Conservation (phyloP, 2,797 vertebrate species). For the Alectoris magna region DNA sequence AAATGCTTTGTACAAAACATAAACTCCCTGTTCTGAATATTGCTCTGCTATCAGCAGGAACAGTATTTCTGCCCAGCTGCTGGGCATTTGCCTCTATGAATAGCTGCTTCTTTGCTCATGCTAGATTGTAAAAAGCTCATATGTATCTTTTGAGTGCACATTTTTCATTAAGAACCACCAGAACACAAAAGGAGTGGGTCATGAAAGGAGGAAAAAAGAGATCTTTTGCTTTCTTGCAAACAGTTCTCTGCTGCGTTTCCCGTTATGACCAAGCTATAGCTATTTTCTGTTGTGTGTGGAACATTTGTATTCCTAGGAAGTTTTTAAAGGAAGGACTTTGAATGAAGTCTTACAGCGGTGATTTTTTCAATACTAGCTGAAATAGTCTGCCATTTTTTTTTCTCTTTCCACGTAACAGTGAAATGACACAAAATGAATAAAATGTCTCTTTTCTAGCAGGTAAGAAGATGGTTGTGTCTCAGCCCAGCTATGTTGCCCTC, state of each 20-base stretch:
- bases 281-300: slow-evolving; percentile 32
- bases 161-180: slow-evolving; percentile 53
- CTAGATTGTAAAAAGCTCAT: slow-evolving; percentile 30
- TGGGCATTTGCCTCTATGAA: slow-evolving; percentile 57
- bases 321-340: slow-evolving; percentile 29
- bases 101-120: slow-evolving; percentile 44
- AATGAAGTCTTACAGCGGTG: not conserved
- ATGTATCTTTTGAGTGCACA: slow-evolving; percentile 17
- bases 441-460: not conserved
- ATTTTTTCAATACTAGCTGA: slow-evolving; percentile 8
- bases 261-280: slow-evolving; percentile 15
- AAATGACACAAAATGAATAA: not conserved
- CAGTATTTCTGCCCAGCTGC: slow-evolving; percentile 42
- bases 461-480: not conserved
- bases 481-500: accelerated
- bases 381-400: not conserved
- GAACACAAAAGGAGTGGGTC: slow-evolving; percentile 26
- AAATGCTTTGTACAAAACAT: slow-evolving; percentile 63
- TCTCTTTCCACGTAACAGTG: not conserved
- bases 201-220: not conserved
- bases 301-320: not conserved
- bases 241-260: slow-evolving; percentile 14
- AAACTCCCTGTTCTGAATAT: slow-evolving; percentile 26
- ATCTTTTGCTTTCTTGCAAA: not conserved
- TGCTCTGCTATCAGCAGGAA: slow-evolving; percentile 25